Base-by-base conservation (phyloP, 2,797 vertebrate genomes). In the Sebastes vulpes region DNA sequence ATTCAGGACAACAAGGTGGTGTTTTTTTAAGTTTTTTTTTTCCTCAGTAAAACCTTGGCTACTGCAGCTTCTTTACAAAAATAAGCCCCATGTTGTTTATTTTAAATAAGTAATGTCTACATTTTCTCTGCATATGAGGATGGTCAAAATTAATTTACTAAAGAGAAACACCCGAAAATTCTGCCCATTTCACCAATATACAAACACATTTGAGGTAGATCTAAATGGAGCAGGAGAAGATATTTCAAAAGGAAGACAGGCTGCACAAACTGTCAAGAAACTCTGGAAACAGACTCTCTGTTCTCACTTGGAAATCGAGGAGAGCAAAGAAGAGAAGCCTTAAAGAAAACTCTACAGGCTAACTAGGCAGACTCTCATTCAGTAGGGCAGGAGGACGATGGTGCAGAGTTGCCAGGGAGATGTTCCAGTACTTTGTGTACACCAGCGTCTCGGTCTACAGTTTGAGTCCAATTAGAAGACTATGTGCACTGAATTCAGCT, bases 391-490 rank as follows among this genome's bases (percentile, higher is more conserved):
- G 68, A 82, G 54, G 25, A 81, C 3, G 7, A 21, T 58, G 20
- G 60, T 56, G 75, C 59, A 58, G 72, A 67, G 83, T 85, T 74
- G 86, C 82, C 85, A 72, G 80, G 78, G 87, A 83, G 86, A 91
- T 73, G 77, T 38, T 83, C 72, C 72, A 61, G 58, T 23, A 21
- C 79, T 86, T 63, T 48, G 48, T 81, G 38, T 75, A 63, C 57
- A 46, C 72, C 31, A 60, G 65, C 18, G 87, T 79, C 84, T 89
- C n/a, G 5, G 25, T 69, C 80, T 84, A 65, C 67, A 83, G 76
- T 82, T 72, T 9, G 72, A 91, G 89, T 67, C 89, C 90, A 94
- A 94, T 94, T 92, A 92, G 93, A 50, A 70, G 77, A 26, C 79
- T 73, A 54, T 87, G 84, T 87, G 90, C 20, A 4, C 70, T n/a